Conservation (phyloP, 1,140 invertebrate species). For the Aricia agestis region DNA sequence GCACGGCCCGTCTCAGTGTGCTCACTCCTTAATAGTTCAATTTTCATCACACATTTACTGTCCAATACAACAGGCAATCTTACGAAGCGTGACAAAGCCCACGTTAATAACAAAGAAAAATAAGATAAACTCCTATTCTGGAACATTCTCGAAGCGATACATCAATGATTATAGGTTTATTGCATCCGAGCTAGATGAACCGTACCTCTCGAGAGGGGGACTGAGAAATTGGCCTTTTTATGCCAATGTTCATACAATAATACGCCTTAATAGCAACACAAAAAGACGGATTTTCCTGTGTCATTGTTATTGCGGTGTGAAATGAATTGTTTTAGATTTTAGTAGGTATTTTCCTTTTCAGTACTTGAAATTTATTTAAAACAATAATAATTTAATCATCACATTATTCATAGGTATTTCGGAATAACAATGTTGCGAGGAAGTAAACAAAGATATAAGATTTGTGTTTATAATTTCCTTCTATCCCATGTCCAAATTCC, state of each 20-base stretch:
- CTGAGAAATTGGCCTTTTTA: constrained; percentile 55
- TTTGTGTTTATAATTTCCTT: too few species aligned
- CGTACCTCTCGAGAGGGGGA: constrained; percentile 38
- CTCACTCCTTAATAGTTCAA: too few species aligned
- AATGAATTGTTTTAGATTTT: neutral
- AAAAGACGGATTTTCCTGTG: neutral
- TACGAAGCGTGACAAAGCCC: neutral
- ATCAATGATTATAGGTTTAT: constrained; percentile 48
- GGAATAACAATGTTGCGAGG: too few species aligned
- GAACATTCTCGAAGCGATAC: constrained; percentile 30
- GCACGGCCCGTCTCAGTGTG: too few species aligned
- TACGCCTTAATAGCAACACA: neutral
- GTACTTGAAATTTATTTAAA: too few species aligned
- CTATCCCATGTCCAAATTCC: too few species aligned
- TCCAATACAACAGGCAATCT: neutral
- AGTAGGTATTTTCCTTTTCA: too few species aligned
- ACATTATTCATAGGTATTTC: too few species aligned
- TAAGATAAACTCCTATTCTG: constrained; percentile 26
- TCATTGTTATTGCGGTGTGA: neutral
- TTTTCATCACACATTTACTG: too few species aligned
- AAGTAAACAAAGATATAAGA: too few species aligned
- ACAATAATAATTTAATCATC: too few species aligned
- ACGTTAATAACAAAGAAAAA: constrained; percentile 7
- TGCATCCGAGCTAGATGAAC: constrained; percentile 47
- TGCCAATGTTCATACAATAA: constrained; percentile 21